A percentile compares a stretch with the other conserved stretches of the same genome.
Evolutionary conservation across 1,140 invertebrate species (phyloP).

Genomic region (Papilio helenus): DNA sequence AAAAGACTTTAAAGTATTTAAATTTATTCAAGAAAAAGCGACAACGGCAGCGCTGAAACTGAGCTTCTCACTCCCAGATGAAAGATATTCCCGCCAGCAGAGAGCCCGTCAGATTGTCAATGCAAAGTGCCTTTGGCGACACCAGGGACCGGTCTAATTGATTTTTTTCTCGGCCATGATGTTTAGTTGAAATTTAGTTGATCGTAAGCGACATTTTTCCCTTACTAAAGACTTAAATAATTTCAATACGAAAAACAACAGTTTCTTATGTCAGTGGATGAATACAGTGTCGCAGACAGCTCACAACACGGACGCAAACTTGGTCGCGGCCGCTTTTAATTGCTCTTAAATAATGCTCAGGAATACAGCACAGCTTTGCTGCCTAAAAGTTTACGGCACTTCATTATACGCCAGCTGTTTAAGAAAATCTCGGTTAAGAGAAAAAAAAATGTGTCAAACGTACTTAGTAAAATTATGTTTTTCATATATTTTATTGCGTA

Average conservation of each 20-base stretch:
- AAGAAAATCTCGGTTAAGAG: conserved; percentile 6
- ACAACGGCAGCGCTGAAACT: conserved; percentile 31
- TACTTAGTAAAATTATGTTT: neutral
- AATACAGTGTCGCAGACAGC: neutral
- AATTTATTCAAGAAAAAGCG: conserved; percentile 41
- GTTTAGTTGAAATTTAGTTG: neutral
- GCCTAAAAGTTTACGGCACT: neutral
- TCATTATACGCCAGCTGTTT: conserved; percentile 7
- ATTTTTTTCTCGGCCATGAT: conserved; percentile 30
- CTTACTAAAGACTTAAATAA: neutral
- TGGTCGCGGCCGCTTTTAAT: neutral
- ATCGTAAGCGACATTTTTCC: neutral
- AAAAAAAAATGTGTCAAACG: neutral
- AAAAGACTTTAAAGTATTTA: conserved; percentile 37
- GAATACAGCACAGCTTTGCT: neutral
- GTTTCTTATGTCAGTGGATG: neutral
- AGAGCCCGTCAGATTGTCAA: conserved; percentile 27
- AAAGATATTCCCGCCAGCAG: conserved; percentile 26
- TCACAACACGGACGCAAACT: neutral
- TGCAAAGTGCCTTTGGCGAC: conserved; percentile 35
- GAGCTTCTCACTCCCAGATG: conserved; percentile 36
- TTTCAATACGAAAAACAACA: neutral
- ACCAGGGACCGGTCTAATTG: conserved; percentile 39
- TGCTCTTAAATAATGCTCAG: conserved; percentile 5
- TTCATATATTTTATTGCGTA: neutral